These are phyloP conservation scores for Sebastes kiyomatsui DNA, from an alignment of 2,797 vertebrate species.

Conservation along the genomic window DNA sequence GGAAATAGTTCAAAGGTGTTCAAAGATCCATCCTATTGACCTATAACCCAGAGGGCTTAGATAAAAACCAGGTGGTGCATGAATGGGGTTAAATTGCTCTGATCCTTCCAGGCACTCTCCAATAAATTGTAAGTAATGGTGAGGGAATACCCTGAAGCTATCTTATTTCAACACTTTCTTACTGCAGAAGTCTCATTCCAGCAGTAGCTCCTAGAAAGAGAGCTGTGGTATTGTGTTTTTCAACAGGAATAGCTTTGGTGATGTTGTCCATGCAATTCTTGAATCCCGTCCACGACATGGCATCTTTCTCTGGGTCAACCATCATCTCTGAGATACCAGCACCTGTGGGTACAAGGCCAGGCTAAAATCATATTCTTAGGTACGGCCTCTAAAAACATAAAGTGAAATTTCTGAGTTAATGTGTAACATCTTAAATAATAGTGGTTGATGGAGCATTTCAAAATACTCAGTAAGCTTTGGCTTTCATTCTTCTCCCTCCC, in stretches of 20 bases:
- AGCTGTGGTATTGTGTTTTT: conserved; percentile 83
- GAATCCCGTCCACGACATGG: conserved; percentile 75
- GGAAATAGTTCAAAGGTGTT: not conserved
- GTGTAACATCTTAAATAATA: not conserved
- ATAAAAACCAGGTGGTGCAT: not conserved
- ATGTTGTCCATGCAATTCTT: conserved; percentile 83
- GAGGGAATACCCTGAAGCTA: not conserved
- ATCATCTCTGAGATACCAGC: conserved; percentile 89
- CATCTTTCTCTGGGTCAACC: conserved; percentile 73
- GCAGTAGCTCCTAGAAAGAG: conserved; percentile 93
- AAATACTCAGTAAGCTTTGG: not conserved
- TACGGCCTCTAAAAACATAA: not conserved
- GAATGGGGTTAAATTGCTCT: not conserved
- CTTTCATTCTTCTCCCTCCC: not conserved
- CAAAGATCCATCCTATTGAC: not conserved
- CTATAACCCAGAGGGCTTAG: not conserved
- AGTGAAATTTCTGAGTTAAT: not conserved
- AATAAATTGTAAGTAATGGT: not conserved
- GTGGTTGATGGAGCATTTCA: not conserved
- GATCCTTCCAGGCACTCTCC: not conserved
- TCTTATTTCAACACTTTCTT: conserved; percentile 31
- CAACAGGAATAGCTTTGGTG: conserved; percentile 78
- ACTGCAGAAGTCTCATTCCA: conserved; percentile 96
- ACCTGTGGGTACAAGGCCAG: conserved; percentile 74
- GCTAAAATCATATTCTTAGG: not conserved